Evolutionary conservation across 2,113 vertebrate genomes (phyloP).

Genomic region (Neolamprologus kungweensis): DNA sequence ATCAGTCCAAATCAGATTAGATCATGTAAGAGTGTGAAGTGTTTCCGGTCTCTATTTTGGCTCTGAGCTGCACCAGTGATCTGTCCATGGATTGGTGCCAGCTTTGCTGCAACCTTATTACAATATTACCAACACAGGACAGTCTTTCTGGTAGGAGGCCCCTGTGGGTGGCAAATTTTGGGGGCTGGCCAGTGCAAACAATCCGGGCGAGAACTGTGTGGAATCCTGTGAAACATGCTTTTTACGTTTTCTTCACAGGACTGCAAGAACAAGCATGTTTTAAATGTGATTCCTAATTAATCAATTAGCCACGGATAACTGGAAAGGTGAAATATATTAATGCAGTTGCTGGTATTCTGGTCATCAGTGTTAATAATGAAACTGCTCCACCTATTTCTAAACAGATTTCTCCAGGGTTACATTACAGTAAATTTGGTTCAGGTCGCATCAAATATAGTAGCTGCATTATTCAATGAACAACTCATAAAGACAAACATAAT

Average conservation of each 20-base stretch:
- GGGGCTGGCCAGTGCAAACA: not conserved
- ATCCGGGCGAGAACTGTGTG: not conserved
- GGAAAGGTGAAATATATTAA: not conserved
- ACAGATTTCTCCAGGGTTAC: not conserved
- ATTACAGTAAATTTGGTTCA: not conserved
- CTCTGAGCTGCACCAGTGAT: not conserved
- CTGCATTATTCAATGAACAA: not conserved
- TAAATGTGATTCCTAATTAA: not conserved
- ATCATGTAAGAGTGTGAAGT: not conserved
- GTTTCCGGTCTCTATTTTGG: not conserved
- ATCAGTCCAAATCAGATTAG: not conserved
- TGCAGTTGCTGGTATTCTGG: not conserved
- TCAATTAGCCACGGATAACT: not conserved
- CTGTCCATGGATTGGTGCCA: not conserved
- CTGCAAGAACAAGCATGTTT: not conserved
- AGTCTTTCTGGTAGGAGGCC: not conserved
- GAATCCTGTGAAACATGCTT: not conserved
- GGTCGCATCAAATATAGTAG: not conserved
- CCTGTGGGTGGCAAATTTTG: not conserved
- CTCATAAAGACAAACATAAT: not conserved
- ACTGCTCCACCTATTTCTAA: not conserved
- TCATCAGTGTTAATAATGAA: not conserved
- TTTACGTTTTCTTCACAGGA: not conserved
- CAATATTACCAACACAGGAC: not conserved
- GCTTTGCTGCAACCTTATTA: not conserved